Evolutionary conservation across 2,113 vertebrate genomes (phyloP), one percentile per base, ranked within the genome.

Genomic region (Albula goreensis): DNA sequence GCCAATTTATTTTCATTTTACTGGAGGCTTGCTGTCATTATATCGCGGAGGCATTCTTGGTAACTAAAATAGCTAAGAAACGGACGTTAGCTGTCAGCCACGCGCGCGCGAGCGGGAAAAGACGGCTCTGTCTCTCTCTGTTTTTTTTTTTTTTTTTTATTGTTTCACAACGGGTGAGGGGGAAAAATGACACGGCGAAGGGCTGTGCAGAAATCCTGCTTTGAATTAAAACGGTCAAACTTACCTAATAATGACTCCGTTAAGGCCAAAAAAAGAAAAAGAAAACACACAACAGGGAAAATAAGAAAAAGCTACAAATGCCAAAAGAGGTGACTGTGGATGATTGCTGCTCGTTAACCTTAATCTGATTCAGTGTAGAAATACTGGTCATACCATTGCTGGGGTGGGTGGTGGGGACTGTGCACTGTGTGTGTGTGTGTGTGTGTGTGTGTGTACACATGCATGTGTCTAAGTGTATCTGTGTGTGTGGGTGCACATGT

Each of bases 1-100:
- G 70, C 70, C 70, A 74, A 74, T 74, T 74, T 74, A 74, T 74
- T 74, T 74, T 31, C 70, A 74, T 74, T 74, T 74, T 74, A 25
- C 70, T n/a, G 70, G 70, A 74, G 70, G 70, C 70, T 74, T 31
- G 70, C 70, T n/a, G 70, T 74, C 70, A 74, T 74, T 74, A 74
- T 74, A 31, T 74, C 22, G 70, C 22, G n/a, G 70, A 74, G 70
- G 70, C 70, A 74, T 74, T 74, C 70, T 66, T 74, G 70, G 70
- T 74, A 74, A 74, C 70, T 74, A 74, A 74, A 74, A 74, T 74
- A 74, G 70, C 70, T 19, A 41, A 66, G 70, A 31, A 31, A 74
- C n/a, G 70, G 70, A 74, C 70, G 70, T 74, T 74, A 74, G n/a
- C 70, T 74, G 70, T 74, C 70, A 74, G n/a, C 22, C 22, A 5